Conservation (phyloP, 2,113 vertebrate genomes). For the Blennius ocellaris region DNA sequence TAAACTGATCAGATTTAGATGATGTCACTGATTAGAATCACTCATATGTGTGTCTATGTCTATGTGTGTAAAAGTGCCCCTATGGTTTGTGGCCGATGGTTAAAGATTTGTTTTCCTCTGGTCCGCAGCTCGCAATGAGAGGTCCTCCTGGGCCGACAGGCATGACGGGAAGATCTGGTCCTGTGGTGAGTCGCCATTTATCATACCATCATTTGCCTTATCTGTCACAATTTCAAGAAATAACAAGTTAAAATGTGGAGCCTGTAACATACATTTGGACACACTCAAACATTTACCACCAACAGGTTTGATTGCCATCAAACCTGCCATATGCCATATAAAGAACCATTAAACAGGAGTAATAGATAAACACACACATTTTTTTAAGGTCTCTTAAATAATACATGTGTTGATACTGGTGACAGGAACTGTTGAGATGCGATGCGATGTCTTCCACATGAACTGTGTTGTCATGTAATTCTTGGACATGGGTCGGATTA, state of each 20-base stretch:
- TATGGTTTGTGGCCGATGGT: conserved; percentile 29
- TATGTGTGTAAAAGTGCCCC: not conserved
- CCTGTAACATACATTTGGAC: not conserved
- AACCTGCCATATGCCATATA: no score
- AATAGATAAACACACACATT: not conserved
- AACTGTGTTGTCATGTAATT: not conserved
- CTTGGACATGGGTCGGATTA: not conserved
- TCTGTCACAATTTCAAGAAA: not conserved
- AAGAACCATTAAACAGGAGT: not conserved
- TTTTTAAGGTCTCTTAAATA: no score
- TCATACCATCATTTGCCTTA: not conserved
- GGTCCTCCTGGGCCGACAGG: conserved; percentile 93
- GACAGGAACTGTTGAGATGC: not conserved
- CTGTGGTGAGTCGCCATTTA: conserved; percentile 87
- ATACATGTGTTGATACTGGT: no score
- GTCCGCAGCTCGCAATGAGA: conserved; percentile 91
- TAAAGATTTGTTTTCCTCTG: conserved; percentile 49
- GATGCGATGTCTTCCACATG: not conserved
- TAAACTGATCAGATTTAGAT: no score
- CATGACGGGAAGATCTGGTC: conserved; percentile 93
- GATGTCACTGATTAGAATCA: no score
- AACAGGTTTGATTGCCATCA: not conserved
- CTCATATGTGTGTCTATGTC: no score
- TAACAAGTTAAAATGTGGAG: no score
- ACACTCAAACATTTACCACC: not conserved